A percentile compares a stretch with the other conserved stretches of the same genome.
phyloP scores from a whole-genome alignment of 2,113 vertebrate species.

The Malurus alboscapulatus region DNA sequence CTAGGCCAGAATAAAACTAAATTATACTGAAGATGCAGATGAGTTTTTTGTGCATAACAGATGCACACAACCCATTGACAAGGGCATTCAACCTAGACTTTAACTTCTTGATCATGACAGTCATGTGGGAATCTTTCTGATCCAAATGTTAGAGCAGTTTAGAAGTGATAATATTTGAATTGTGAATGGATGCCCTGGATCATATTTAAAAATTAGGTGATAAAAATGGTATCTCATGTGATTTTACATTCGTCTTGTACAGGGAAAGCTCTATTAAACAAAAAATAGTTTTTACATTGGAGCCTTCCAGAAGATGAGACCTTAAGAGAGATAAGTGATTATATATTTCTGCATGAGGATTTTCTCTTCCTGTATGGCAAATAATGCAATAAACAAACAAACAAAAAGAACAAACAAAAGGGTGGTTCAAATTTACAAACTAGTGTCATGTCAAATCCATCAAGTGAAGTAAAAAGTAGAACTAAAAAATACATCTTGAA shows the following conservation, averaged over 20 bases:
- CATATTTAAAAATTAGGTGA: background rate
- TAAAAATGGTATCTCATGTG: background rate
- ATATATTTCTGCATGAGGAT: background rate
- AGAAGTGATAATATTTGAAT: background rate
- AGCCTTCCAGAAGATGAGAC: background rate
- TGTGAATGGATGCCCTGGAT: background rate
- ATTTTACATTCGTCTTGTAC: background rate
- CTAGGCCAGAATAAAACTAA: background rate
- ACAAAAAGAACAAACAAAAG: background rate
- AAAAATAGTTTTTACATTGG: background rate
- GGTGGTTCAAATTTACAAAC: background rate
- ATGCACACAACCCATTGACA: rapidly evolving
- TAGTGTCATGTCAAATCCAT: background rate
- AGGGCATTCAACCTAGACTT: background rate
- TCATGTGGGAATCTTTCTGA: background rate
- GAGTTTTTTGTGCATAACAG: background rate
- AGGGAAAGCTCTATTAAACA: background rate
- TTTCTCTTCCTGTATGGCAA: background rate
- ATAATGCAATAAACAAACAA: background rate
- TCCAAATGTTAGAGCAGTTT: background rate
- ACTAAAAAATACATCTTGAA: background rate
- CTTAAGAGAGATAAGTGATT: too few species aligned
- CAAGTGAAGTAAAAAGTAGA: background rate
- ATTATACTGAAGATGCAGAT: background rate
- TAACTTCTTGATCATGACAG: background rate